phyloP scores from a whole-genome alignment of 1,140 invertebrate genomes.

The Diorhabda elongata region DNA sequence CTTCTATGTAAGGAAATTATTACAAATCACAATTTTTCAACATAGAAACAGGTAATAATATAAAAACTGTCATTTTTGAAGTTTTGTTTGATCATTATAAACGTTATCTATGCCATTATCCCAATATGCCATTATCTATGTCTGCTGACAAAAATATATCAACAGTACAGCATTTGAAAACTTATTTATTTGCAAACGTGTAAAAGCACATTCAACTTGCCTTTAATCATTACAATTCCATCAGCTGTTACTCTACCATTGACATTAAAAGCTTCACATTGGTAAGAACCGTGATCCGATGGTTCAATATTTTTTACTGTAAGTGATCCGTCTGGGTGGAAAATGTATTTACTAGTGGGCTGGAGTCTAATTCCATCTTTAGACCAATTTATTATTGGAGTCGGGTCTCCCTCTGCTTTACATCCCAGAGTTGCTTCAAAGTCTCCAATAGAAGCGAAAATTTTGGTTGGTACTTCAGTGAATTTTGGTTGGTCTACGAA shows the following conservation, averaged over 20 bases:
- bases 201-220: constrained; percentile 46
- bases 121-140: too few relatives aligned
- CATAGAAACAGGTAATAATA: too few relatives aligned
- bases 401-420: constrained; percentile 60
- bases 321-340: constrained; percentile 59
- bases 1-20: too few relatives aligned
- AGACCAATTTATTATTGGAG: constrained; percentile 66
- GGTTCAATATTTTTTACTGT: constrained; percentile 57
- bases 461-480: constrained; percentile 41
- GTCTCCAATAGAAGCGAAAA: constrained; percentile 47
- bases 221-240: constrained; percentile 63
- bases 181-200: too few relatives aligned
- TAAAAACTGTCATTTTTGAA: too few relatives aligned
- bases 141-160: too few relatives aligned
- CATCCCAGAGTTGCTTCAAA: constrained; percentile 59
- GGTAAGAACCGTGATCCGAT: constrained; percentile 65
- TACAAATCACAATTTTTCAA: too few relatives aligned
- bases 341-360: constrained; percentile 51
- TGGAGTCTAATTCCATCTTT: constrained; percentile 59
- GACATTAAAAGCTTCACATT: constrained; percentile 66
- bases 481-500: constrained; percentile 41
- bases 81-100: too few relatives aligned
- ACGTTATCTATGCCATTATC: too few relatives aligned
- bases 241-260: constrained; percentile 61
- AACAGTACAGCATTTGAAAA: too few relatives aligned